Conservation (phyloP, 1,140 invertebrate genomes). For the Phenacoccus solenopsis region DNA sequence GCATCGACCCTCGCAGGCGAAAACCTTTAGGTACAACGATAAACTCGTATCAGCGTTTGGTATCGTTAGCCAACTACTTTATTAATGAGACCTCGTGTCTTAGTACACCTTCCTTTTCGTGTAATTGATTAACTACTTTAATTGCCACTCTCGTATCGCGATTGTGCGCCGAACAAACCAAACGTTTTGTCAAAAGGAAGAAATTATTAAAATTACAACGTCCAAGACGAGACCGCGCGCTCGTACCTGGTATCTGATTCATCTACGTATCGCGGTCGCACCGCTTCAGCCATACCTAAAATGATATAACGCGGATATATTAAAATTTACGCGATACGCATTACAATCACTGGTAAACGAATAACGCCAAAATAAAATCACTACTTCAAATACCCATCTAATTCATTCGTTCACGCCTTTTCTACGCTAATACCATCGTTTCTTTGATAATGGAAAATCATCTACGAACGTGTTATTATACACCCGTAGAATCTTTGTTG, state of each 20-base stretch:
- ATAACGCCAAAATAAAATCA: too few species aligned
- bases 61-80: neutral
- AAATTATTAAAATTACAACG: neutral
- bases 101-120: neutral
- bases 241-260: too few species aligned
- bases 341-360: neutral
- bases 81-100: slow-evolving; percentile 1
- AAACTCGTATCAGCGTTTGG: neutral
- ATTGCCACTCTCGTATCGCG: neutral
- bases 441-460: neutral
- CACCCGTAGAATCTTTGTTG: too few species aligned
- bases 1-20: neutral
- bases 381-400: too few species aligned
- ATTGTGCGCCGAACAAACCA: neutral
- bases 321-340: neutral
- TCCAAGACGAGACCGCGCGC: too few species aligned
- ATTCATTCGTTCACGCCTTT: neutral
- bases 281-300: too few species aligned
- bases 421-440: neutral
- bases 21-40: neutral
- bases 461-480: neutral
- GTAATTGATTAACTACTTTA: slow-evolving; percentile 3
- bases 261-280: too few species aligned
- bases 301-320: neutral
- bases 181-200: neutral